phyloP scores from a whole-genome alignment of 1,140 invertebrate genomes.

The Antheraea pernyi region DNA sequence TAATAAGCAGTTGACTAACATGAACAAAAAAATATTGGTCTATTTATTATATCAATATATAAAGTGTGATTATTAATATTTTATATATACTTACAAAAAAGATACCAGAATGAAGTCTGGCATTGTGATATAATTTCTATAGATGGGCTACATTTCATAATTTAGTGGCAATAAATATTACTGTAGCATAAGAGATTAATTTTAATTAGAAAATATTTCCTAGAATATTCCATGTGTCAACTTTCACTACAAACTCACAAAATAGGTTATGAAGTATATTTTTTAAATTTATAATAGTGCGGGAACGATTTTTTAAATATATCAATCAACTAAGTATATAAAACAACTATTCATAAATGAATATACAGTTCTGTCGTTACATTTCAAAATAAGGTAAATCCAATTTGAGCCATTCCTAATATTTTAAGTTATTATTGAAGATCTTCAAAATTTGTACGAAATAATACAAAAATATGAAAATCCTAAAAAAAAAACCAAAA shows the following conservation, averaged over 20 bases:
- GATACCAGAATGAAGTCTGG: not conserved
- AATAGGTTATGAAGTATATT: not conserved
- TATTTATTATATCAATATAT: not conserved
- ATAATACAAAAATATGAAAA: too few relatives aligned
- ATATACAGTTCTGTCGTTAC: too few relatives aligned
- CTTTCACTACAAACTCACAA: not conserved
- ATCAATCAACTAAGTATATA: too few relatives aligned
- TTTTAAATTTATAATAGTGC: not conserved
- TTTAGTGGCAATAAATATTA: constrained; percentile 1
- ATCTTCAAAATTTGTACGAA: too few relatives aligned
- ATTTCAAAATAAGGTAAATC: too few relatives aligned
- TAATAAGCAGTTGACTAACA: not conserved
- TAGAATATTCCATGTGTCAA: not conserved
- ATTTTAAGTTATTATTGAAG: too few relatives aligned
- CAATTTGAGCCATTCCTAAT: too few relatives aligned
- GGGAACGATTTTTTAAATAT: not conserved
- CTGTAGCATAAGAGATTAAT: not conserved
- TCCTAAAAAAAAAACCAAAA: too few relatives aligned
- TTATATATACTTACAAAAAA: not conserved
- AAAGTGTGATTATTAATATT: not conserved
- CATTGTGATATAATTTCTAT: not conserved
- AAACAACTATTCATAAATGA: too few relatives aligned
- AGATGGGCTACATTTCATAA: not conserved
- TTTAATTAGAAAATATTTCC: not conserved
- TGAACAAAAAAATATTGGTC: not conserved